Percentiles rank a stretch among this genome's conserved stretches.
Conservation (phyloP, 2,113 vertebrate genomes). For the Phrynocephalus versicolor region DNA sequence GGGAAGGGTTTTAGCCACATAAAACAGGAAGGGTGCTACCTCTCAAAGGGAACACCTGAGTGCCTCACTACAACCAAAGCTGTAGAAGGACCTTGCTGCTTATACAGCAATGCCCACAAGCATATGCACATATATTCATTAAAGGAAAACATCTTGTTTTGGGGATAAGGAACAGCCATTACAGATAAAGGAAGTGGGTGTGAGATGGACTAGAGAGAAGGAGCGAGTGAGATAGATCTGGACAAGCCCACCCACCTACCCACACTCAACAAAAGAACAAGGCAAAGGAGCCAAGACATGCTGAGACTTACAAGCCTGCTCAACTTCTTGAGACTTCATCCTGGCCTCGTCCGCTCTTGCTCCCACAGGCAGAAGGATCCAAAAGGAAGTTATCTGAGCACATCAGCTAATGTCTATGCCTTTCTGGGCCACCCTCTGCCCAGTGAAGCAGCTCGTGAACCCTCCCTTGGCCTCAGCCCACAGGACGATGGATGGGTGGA, state of each 20-base stretch:
- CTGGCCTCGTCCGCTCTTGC: neutral
- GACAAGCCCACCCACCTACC: too few species aligned
- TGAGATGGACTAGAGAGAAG: neutral
- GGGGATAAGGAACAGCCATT: neutral
- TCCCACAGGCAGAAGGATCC: neutral
- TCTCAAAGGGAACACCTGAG: neutral
- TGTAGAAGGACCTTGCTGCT: neutral
- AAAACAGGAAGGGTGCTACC: neutral
- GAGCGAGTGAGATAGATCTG: neutral
- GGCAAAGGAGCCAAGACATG: neutral
- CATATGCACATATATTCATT: neutral
- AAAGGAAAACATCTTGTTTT: neutral
- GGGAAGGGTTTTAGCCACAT: too few species aligned
- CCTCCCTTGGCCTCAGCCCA: neutral
- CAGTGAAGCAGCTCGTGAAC: neutral
- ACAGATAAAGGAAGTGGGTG: neutral
- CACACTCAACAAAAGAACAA: too few species aligned
- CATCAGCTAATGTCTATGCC: neutral
- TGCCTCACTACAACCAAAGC: neutral
- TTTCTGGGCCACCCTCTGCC: neutral
- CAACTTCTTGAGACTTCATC: neutral
- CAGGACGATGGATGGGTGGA: too few species aligned
- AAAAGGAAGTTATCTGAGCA: neutral
- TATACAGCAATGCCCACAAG: too few species aligned
- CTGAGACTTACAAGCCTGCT: slow-evolving; percentile 4